Percentiles rank a stretch among this genome's conserved stretches.
Conservation (phyloP, 2,113 vertebrate genomes). For the Atherinomorus stipes region DNA sequence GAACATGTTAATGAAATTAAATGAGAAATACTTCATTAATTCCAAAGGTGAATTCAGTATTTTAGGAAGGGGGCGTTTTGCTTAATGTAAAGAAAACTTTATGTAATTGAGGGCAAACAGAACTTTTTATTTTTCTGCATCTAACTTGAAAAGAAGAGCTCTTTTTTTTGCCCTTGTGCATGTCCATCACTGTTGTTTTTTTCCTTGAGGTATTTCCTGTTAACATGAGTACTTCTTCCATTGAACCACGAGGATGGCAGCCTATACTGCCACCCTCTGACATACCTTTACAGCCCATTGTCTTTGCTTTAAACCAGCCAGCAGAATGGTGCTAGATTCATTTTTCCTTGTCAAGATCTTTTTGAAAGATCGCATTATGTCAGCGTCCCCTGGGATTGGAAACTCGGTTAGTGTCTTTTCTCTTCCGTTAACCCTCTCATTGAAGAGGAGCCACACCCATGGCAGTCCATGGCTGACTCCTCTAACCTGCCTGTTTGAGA, state of each 20-base stretch:
- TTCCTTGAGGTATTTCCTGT: background rate
- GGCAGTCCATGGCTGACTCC: no score
- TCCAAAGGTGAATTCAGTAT: no score
- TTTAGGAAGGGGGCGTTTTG: background rate
- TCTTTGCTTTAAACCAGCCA: background rate
- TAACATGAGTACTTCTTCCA: background rate
- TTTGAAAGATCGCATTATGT: background rate
- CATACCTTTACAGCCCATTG: background rate
- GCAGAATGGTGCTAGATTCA: background rate
- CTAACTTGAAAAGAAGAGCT: background rate
- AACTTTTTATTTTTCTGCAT: background rate
- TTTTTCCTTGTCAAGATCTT: background rate
- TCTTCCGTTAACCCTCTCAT: background rate
- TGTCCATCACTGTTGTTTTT: background rate
- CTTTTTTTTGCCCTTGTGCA: background rate
- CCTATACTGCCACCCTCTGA: background rate
- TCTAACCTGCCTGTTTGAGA: no score
- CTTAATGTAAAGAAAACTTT: background rate
- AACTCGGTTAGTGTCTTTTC: background rate
- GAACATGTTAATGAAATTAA: no score
- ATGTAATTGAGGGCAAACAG: background rate
- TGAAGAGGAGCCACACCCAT: background rate
- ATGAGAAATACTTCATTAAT: no score
- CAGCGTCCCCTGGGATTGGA: background rate
- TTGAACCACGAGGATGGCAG: background rate